A percentile compares a stretch with the other conserved stretches of the same genome.
phyloP scores from a whole-genome alignment of 2,113 vertebrate species.

The Gavia stellata region DNA sequence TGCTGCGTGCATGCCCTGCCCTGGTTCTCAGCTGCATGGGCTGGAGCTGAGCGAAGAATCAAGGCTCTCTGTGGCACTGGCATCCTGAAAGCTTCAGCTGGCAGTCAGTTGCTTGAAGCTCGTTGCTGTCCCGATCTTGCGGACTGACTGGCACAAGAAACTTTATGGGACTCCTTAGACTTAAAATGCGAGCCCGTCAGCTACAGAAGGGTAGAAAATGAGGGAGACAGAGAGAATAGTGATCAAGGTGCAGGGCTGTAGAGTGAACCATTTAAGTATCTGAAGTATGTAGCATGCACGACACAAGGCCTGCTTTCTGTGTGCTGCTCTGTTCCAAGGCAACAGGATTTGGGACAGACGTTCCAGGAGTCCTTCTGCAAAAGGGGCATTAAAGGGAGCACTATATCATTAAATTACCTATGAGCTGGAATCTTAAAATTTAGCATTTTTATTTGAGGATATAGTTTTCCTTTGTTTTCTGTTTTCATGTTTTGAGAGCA shows the following conservation, averaged over 20 bases:
- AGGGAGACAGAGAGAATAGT: neutral
- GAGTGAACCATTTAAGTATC: neutral
- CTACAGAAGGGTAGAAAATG: neutral
- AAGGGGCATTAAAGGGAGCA: neutral
- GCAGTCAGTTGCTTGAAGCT: neutral
- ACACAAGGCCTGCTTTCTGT: neutral
- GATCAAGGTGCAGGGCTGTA: neutral
- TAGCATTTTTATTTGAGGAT: neutral
- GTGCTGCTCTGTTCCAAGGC: neutral
- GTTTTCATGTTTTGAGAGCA: neutral
- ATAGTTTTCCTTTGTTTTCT: neutral
- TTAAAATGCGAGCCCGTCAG: neutral
- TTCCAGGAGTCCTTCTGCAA: neutral
- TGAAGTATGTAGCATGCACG: neutral
- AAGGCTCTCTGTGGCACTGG: neutral
- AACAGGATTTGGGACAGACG: neutral
- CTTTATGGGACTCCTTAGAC: neutral
- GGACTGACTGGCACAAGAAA: neutral
- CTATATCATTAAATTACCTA: neutral
- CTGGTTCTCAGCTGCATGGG: neutral
- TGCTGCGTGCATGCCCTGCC: neutral
- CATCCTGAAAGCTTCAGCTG: neutral
- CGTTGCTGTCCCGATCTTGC: rapidly evolving
- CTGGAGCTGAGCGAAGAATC: neutral
- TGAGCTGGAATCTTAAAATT: neutral